These are phyloP conservation scores for Amazona finschi DNA, from an alignment of 2,797 vertebrate species.

Conservation along the genomic window DNA sequence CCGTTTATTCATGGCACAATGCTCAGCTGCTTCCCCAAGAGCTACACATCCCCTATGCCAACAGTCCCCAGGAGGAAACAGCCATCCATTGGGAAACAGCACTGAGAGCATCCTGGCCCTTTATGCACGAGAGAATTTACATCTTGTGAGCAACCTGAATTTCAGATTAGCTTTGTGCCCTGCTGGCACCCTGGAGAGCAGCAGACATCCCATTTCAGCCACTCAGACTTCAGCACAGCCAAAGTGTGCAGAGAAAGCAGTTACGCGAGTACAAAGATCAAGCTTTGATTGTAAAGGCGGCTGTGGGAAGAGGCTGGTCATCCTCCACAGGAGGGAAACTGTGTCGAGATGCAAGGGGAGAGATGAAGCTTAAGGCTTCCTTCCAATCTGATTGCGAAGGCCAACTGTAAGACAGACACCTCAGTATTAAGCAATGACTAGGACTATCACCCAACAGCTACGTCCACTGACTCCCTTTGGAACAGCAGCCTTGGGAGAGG, in stretches of 20 bases:
- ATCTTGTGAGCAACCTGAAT: neutral
- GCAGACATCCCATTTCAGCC: neutral
- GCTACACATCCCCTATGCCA: accelerated
- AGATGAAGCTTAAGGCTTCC: neutral
- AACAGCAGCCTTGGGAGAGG: neutral
- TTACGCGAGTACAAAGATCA: neutral
- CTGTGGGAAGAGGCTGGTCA: neutral
- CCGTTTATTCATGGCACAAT: accelerated
- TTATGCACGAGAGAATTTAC: accelerated
- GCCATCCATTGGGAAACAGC: neutral
- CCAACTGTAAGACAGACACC: neutral
- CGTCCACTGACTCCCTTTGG: neutral
- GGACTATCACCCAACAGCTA: neutral
- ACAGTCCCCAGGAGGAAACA: neutral
- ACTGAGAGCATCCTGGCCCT: neutral
- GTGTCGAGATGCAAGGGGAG: neutral
- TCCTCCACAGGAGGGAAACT: neutral
- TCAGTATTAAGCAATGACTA: neutral
- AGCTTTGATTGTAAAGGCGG: neutral
- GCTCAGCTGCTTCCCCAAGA: neutral
- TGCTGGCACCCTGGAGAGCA: neutral
- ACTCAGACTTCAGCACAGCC: neutral
- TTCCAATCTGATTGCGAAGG: neutral
- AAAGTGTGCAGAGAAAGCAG: neutral
- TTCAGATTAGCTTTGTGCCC: neutral